A percentile compares a stretch with the other conserved stretches of the same genome.
phyloP scores from a whole-genome alignment of 2,888 invertebrate species.

The Nezara viridula region DNA sequence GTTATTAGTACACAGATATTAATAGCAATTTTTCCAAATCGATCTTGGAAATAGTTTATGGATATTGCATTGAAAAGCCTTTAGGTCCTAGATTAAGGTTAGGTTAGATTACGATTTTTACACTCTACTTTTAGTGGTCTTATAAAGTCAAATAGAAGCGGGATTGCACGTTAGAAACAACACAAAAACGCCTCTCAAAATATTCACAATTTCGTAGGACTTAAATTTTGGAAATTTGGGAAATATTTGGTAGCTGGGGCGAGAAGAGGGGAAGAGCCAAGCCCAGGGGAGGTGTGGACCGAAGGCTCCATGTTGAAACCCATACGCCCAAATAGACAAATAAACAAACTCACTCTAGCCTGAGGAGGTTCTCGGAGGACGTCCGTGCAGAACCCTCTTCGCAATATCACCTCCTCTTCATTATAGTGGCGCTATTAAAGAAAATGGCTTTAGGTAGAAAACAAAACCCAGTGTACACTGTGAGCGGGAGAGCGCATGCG shows the following conservation, averaged over 20 bases:
- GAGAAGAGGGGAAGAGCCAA: not conserved
- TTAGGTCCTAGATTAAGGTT: not conserved
- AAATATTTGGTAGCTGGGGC: not conserved
- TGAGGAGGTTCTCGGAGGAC: not conserved
- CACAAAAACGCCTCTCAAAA: not conserved
- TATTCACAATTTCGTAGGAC: not conserved
- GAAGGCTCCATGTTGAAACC: constrained; percentile 43
- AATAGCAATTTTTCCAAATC: not conserved
- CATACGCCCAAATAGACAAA: constrained; percentile 44
- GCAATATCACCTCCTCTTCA: not conserved
- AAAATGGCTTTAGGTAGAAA: constrained; percentile 19
- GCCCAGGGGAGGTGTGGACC: not conserved
- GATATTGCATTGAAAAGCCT: not conserved
- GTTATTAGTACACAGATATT: not conserved
- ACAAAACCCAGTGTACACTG: constrained; percentile 6
- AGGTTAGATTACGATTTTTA: not conserved
- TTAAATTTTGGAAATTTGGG: not conserved
- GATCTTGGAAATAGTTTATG: not conserved
- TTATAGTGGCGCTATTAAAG: not conserved
- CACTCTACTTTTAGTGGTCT: not conserved
- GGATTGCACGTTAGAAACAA: not conserved
- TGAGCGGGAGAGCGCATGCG: constrained; percentile 44
- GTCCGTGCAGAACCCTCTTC: not conserved
- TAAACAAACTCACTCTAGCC: constrained; percentile 26
- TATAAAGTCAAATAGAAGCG: not conserved